Evolutionary conservation across 2,113 vertebrate genomes (phyloP).

Genomic region (Eolophus roseicapilla): DNA sequence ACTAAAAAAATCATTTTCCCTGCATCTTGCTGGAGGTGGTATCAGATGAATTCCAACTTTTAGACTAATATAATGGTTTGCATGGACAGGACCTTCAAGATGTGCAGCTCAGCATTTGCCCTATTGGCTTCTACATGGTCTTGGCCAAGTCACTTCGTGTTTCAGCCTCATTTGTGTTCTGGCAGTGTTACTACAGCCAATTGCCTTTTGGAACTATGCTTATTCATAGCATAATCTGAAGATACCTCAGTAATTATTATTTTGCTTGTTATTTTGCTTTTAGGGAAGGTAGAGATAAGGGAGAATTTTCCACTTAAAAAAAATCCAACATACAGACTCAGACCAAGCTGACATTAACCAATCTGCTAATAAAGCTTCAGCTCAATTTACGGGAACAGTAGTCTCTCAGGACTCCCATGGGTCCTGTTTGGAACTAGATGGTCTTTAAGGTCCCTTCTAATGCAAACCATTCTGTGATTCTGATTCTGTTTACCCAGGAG

Average conservation of each 20-base stretch:
- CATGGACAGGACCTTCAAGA: not conserved
- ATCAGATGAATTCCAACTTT: not conserved
- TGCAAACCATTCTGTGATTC: not conserved
- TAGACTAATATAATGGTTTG: not conserved
- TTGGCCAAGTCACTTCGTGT: not conserved
- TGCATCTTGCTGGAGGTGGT: not conserved
- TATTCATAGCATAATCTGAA: not conserved
- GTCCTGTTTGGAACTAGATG: not conserved
- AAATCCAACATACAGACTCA: not conserved
- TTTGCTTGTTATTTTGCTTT: not conserved
- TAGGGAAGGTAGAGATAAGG: not conserved
- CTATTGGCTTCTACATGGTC: not conserved
- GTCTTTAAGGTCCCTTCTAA: not conserved
- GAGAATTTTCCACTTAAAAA: not conserved
- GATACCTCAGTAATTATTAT: not conserved
- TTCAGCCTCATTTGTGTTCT: not conserved
- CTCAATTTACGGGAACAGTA: not conserved
- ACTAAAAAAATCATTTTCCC: not conserved
- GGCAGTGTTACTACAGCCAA: not conserved
- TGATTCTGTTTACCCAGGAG: not conserved
- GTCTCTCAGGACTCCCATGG: fast-evolving
- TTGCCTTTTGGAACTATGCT: not conserved
- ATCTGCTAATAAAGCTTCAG: not conserved
- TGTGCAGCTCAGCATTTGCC: not conserved
- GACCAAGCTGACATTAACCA: not conserved